Conservation (phyloP, 2,113 vertebrate species). For the Numenius arquata region DNA sequence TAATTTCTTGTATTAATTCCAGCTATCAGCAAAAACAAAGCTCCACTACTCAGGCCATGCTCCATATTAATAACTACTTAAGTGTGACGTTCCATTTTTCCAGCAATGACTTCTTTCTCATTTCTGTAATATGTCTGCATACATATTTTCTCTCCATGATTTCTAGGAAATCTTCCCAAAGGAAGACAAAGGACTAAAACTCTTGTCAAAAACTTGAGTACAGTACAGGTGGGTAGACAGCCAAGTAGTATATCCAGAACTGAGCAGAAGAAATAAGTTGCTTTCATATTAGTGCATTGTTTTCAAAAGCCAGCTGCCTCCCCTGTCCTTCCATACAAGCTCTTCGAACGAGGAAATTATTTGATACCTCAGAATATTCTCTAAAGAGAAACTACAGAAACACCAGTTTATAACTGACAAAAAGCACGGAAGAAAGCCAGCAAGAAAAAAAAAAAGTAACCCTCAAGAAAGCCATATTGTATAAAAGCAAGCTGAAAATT, state of each 20-base stretch:
- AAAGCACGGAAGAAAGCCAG: background rate
- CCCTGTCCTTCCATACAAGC: background rate
- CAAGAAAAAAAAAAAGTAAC: background rate
- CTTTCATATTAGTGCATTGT: background rate
- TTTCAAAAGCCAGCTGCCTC: background rate
- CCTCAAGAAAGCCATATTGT: background rate
- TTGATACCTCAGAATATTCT: background rate
- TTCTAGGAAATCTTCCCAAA: background rate
- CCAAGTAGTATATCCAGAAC: background rate
- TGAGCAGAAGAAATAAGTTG: background rate
- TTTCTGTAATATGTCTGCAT: background rate
- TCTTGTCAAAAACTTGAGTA: background rate
- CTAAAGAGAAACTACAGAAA: background rate
- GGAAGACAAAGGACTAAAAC: background rate
- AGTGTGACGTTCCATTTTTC: background rate
- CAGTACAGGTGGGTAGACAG: background rate
- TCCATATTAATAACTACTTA: background rate
- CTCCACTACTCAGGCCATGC: background rate
- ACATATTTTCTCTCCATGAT: background rate
- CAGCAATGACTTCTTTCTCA: background rate
- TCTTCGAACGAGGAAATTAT: background rate
- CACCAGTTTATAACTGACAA: background rate
- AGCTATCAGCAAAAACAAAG: background rate
- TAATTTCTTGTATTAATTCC: background rate
- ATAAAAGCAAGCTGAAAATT: background rate